phyloP scores from a whole-genome alignment of 2,888 invertebrate genomes.

The Yponomeuta cagnagella region DNA sequence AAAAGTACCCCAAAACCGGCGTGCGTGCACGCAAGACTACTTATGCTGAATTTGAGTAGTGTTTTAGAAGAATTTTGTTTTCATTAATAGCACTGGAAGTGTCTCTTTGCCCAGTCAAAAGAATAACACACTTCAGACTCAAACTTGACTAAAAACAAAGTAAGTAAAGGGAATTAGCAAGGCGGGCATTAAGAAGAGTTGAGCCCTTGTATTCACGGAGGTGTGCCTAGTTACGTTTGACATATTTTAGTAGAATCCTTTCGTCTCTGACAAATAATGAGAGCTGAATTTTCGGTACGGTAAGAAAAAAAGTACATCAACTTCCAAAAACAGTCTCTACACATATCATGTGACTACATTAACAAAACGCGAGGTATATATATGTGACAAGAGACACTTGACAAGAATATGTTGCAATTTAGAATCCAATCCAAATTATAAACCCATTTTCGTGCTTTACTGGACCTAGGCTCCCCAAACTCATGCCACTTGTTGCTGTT shows the following conservation, averaged over 20 bases:
- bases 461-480: too few species aligned
- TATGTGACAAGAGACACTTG: too few species aligned
- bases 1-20: too few species aligned
- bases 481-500: too few species aligned
- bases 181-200: conserved; percentile 25
- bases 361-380: neutral
- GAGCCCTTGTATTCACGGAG: conserved; percentile 8
- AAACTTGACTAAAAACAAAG: neutral
- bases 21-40: too few species aligned
- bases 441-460: too few species aligned
- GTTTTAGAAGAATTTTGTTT: too few species aligned
- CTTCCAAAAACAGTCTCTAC: neutral
- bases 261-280: conserved; percentile 55
- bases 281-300: conserved; percentile 64
- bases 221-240: conserved; percentile 54
- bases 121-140: neutral
- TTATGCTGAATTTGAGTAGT: too few species aligned
- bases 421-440: too few species aligned
- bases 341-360: too few species aligned
- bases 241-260: conserved; percentile 73
- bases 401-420: too few species aligned
- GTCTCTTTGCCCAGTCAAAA: neutral
- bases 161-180: conserved; percentile 34
- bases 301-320: conserved; percentile 27
- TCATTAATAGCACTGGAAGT: too few species aligned